A percentile compares a stretch with the other conserved stretches of the same genome.
phyloP scores from a whole-genome alignment of 2,113 vertebrate species.

The Anguilla japonica region DNA sequence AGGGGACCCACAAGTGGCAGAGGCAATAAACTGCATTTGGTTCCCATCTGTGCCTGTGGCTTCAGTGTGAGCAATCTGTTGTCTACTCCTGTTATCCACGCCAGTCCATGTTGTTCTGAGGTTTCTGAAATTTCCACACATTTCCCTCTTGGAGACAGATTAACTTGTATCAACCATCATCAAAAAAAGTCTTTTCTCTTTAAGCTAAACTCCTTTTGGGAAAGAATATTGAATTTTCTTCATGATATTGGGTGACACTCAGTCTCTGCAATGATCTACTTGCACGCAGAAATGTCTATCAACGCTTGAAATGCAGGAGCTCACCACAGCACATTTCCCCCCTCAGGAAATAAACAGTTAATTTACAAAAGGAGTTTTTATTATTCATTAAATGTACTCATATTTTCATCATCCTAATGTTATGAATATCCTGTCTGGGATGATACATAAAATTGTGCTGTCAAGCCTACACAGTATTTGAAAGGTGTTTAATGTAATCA shows the following conservation, averaged over 20 bases:
- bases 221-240: too few species aligned
- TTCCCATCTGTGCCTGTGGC: slow-evolving; percentile 66
- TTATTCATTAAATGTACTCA: neutral
- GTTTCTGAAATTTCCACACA: neutral
- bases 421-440: neutral
- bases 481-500: neutral
- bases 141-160: neutral
- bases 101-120: slow-evolving; percentile 54
- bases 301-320: neutral
- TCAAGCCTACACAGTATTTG: neutral
- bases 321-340: neutral
- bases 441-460: neutral
- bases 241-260: neutral
- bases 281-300: neutral
- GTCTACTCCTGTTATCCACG: slow-evolving; percentile 51
- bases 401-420: neutral
- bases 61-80: slow-evolving; percentile 58
- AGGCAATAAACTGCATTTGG: slow-evolving; percentile 70
- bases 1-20: slow-evolving; percentile 60
- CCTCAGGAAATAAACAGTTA: neutral
- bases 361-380: neutral
- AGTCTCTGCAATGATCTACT: neutral
- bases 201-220: too few species aligned
- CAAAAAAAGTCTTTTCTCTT: neutral
- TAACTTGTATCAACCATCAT: neutral